A percentile compares a stretch with the other conserved stretches of the same genome.
phyloP scores from a whole-genome alignment of 2,888 invertebrate species.

The Tetranychus piercei region DNA sequence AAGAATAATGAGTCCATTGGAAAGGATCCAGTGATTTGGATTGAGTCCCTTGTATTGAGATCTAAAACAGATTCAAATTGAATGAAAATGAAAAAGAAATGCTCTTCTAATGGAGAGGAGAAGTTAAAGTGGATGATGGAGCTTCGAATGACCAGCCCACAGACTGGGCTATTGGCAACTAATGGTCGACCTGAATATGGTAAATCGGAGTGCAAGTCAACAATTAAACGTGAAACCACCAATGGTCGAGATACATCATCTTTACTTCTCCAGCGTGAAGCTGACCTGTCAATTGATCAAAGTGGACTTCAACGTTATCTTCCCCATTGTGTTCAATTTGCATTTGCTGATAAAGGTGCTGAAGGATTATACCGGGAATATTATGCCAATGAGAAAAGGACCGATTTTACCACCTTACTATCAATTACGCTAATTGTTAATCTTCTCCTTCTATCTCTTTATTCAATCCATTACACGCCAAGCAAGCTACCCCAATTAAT shows the following conservation, averaged over 20 bases:
- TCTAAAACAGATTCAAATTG: not conserved
- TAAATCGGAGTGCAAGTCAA: not conserved
- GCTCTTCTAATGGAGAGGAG: not conserved
- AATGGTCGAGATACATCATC: not conserved
- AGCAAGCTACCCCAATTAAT: slow-evolving; percentile 5
- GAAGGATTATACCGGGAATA: slow-evolving; percentile 53
- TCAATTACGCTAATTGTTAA: slow-evolving; percentile 34
- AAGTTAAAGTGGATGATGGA: not conserved
- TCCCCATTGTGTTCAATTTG: slow-evolving; percentile 32
- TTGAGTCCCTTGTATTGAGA: not conserved
- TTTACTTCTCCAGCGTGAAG: slow-evolving; percentile 1
- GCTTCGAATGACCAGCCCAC: not conserved
- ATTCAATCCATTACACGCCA: slow-evolving; percentile 18
- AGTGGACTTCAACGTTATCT: slow-evolving; percentile 27
- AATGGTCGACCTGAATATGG: not conserved
- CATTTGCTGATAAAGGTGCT: slow-evolving; percentile 44
- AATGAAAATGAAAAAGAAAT: not conserved
- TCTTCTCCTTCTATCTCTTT: slow-evolving; percentile 22
- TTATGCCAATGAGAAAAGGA: slow-evolving; percentile 50
- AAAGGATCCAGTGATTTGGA: not conserved
- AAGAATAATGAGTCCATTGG: too few relatives aligned
- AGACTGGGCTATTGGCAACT: not conserved
- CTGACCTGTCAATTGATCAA: slow-evolving; percentile 25
- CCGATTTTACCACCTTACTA: slow-evolving; percentile 47
- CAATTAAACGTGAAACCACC: not conserved